Conservation (phyloP, 2,113 vertebrate species). For the Planiliza haematocheilus region DNA sequence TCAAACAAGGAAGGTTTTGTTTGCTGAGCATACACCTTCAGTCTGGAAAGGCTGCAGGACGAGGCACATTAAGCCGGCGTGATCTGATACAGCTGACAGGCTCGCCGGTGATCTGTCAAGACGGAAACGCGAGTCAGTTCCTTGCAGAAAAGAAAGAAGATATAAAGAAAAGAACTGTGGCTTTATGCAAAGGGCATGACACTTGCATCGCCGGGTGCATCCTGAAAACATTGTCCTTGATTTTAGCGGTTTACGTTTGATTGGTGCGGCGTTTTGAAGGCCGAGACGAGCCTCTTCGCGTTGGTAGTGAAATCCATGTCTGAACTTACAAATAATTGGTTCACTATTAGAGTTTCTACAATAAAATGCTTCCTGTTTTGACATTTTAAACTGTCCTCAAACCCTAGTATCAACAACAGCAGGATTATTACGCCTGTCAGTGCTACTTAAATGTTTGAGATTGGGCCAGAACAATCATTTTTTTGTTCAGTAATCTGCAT, state of each 20-base stretch:
- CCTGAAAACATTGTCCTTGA: not conserved
- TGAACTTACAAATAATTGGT: too few relatives aligned
- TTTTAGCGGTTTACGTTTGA: not conserved
- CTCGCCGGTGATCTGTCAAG: constrained; percentile 43
- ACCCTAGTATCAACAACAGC: too few relatives aligned
- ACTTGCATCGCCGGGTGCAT: not conserved
- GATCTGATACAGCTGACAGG: constrained; percentile 65
- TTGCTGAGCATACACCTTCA: constrained; percentile 35
- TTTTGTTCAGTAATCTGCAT: too few relatives aligned
- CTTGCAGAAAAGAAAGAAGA: constrained; percentile 18
- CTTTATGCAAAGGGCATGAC: constrained; percentile 14
- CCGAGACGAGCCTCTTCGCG: too few relatives aligned
- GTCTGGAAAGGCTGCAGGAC: constrained; percentile 28
- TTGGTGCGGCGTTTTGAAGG: not conserved
- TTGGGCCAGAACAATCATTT: too few relatives aligned
- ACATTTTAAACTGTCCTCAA: too few relatives aligned
- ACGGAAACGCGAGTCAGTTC: constrained; percentile 45
- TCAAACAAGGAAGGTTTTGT: constrained; percentile 52
- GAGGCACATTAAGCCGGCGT: constrained; percentile 43
- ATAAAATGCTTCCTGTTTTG: too few relatives aligned
- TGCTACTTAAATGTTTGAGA: too few relatives aligned
- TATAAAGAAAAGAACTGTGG: constrained; percentile 7
- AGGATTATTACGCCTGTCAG: too few relatives aligned
- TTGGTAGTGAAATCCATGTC: too few relatives aligned
- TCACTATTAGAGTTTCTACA: too few relatives aligned